A percentile compares a stretch with the other conserved stretches of the same genome.
Evolutionary conservation across 2,888 invertebrate genomes (phyloP).

Genomic region (Scaptodrosophila latifasciaeformis): DNA sequence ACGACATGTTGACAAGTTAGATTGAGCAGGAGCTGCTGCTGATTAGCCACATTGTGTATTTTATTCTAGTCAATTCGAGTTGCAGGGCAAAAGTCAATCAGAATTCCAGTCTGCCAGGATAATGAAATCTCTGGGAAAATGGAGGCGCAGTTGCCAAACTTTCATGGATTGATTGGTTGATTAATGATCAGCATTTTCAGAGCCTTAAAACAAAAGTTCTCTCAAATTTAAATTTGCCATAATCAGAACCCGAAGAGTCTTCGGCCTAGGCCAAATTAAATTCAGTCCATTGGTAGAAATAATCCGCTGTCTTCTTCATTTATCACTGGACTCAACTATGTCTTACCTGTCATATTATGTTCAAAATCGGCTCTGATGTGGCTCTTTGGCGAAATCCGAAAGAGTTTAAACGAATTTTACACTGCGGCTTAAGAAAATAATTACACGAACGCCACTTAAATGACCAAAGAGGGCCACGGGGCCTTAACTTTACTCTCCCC

Average conservation of each 20-base stretch:
- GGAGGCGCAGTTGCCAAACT: conserved; percentile 20
- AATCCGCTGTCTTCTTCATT: conserved; percentile 59
- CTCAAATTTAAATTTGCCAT: conserved; percentile 43
- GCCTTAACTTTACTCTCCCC: conserved; percentile 7
- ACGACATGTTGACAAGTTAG: conserved; percentile 71
- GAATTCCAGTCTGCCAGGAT: conserved; percentile 24
- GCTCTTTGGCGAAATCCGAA: conserved; percentile 16
- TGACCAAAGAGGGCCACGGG: conserved; percentile 42
- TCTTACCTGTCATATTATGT: conserved; percentile 71
- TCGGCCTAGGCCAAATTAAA: no score
- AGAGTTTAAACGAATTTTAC: conserved; percentile 66
- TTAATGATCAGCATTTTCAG: conserved; percentile 62
- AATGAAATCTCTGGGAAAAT: conserved; percentile 32
- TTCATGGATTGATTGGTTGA: conserved; percentile 67
- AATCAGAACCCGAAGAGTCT: no score
- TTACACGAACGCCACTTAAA: conserved; percentile 65
- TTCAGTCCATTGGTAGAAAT: conserved; percentile 56
- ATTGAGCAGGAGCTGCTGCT: conserved; percentile 47
- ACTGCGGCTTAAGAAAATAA: conserved; percentile 69
- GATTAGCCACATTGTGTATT: conserved; percentile 40
- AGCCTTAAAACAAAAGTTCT: conserved; percentile 56
- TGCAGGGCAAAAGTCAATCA: conserved; percentile 3
- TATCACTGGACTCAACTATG: conserved; percentile 63
- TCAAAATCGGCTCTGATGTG: conserved; percentile 53
- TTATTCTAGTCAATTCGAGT: background rate